Conservation (phyloP, 2,888 invertebrate species). For the Rhagonycha fulva region DNA sequence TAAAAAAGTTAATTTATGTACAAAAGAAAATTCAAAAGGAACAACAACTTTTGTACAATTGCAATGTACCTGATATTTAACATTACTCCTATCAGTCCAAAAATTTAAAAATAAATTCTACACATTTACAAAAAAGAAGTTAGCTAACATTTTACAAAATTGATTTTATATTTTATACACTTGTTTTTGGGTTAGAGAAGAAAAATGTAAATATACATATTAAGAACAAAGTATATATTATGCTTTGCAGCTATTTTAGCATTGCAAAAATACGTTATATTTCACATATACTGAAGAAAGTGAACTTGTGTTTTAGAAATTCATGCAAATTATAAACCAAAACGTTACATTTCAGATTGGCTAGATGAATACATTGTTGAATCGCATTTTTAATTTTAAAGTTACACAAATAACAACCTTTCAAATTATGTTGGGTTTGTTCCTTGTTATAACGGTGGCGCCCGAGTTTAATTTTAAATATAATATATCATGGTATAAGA, state of each 20-base stretch:
- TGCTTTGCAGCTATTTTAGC: constrained; percentile 14
- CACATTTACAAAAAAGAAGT: constrained; percentile 38
- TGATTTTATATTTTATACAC: constrained; percentile 28
- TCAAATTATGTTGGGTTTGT: neutral
- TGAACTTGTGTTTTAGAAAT: neutral
- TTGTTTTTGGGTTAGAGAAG: constrained; percentile 17
- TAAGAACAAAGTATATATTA: constrained; percentile 4
- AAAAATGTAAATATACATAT: constrained; percentile 12
- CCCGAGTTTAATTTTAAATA: neutral
- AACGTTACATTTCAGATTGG: neutral
- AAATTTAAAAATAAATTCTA: constrained; percentile 40
- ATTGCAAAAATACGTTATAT: constrained; percentile 9
- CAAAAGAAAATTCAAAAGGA: constrained; percentile 12
- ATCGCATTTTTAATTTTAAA: neutral
- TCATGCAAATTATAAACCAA: neutral
- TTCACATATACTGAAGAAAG: neutral
- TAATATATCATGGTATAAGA: neutral
- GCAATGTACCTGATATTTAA: constrained; percentile 44
- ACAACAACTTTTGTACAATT: constrained; percentile 43
- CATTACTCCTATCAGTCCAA: constrained; percentile 44
- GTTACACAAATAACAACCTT: neutral
- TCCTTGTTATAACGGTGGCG: neutral
- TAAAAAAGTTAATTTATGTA: constrained; percentile 5
- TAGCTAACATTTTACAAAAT: constrained; percentile 33
- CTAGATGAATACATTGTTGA: neutral